Evolutionary conservation across 2,797 vertebrate genomes (phyloP).

Genomic region (Spheniscus humboldti): DNA sequence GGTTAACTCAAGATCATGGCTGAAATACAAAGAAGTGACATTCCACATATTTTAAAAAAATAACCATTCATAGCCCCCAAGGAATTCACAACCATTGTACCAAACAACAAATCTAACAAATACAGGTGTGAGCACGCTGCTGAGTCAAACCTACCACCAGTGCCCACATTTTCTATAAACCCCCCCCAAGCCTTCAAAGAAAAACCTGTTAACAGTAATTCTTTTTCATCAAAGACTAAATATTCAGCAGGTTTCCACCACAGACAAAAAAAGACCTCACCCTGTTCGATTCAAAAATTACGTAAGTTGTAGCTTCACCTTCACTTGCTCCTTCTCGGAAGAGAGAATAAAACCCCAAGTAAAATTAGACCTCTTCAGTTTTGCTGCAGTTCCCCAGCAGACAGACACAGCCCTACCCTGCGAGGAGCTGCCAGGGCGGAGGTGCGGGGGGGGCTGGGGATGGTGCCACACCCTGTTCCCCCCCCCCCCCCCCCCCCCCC

Average conservation of each 20-base stretch:
- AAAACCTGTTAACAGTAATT: background rate
- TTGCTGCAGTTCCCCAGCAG: constrained; percentile 47
- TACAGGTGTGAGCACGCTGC: accelerated
- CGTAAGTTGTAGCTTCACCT: background rate
- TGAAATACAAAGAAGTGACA: background rate
- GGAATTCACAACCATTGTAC: background rate
- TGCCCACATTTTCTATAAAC: background rate
- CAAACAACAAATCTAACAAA: background rate
- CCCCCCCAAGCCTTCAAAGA: background rate
- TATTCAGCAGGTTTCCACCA: background rate
- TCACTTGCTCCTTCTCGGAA: constrained; percentile 5
- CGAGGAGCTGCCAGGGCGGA: background rate
- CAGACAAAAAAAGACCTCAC: background rate
- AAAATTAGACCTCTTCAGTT: background rate
- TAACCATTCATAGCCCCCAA: background rate
- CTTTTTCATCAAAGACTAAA: background rate
- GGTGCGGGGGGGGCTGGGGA: background rate
- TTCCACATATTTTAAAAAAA: background rate
- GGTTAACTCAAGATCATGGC: background rate
- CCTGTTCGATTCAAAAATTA: background rate
- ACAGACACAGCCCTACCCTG: constrained; percentile 4
- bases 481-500: background rate
- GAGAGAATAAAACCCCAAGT: constrained; percentile 14
- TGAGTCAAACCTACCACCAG: background rate
- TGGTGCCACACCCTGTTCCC: constrained; percentile 74